These are phyloP conservation scores for Invenusta paracnida DNA, from an alignment of 2,888 invertebrate species.

Conservation along the genomic window DNA sequence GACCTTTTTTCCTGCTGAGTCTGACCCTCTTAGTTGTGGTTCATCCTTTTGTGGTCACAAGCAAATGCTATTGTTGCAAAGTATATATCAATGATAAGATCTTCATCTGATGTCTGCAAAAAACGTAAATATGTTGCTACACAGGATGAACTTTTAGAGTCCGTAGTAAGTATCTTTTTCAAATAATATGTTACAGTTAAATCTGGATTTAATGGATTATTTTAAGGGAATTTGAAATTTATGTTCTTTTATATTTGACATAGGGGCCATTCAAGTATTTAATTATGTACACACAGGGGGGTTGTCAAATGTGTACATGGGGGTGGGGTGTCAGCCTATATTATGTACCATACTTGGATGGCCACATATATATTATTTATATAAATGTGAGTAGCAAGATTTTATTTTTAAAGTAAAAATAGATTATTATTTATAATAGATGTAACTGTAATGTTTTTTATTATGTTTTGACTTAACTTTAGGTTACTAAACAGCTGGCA, in stretches of 20 bases:
- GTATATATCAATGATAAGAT: too few relatives aligned
- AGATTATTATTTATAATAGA: neutral
- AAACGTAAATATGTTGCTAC: neutral
- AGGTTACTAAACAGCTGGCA: neutral
- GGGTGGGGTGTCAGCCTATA: too few relatives aligned
- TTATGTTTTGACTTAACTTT: neutral
- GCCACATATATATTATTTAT: neutral
- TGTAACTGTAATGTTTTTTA: neutral
- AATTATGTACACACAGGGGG: too few relatives aligned
- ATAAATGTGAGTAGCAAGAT: neutral
- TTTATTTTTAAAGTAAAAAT: neutral
- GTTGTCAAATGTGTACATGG: too few relatives aligned
- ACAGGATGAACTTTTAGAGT: neutral
- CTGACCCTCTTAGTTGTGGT: too few relatives aligned
- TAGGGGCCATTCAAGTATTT: too few relatives aligned
- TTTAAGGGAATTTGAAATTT: neutral
- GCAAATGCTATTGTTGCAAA: neutral
- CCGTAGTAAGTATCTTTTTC: neutral
- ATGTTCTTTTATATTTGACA: neutral
- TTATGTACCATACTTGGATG: too few relatives aligned
- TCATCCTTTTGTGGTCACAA: too few relatives aligned
- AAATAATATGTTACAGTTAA: neutral
- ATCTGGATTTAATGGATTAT: neutral
- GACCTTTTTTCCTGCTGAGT: too few relatives aligned
- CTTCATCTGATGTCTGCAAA: neutral